phyloP scores from a whole-genome alignment of 2,888 invertebrate genomes.

The Cistogaster globosa region DNA sequence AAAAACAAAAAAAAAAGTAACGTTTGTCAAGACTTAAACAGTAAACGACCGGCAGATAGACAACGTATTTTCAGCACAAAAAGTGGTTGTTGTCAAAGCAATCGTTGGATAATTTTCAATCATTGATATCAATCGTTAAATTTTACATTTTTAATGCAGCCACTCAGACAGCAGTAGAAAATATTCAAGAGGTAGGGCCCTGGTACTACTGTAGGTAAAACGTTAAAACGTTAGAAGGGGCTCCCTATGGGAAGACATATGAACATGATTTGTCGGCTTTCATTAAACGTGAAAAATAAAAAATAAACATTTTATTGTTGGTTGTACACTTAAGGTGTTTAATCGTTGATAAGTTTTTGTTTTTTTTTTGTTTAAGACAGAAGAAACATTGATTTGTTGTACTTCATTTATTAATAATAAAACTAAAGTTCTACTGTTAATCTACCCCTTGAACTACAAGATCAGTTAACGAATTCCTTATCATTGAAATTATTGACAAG shows the following conservation, averaged over 20 bases:
- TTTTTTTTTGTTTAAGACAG: slow-evolving; percentile 49
- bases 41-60: slow-evolving; percentile 18
- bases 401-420: slow-evolving; percentile 12
- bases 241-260: slow-evolving; percentile 30
- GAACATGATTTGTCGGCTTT: slow-evolving; percentile 74
- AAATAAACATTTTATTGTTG: slow-evolving; percentile 18
- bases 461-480: slow-evolving; percentile 37
- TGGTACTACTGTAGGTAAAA: too few relatives aligned
- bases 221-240: slow-evolving; percentile 2
- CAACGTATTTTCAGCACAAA: slow-evolving; percentile 59
- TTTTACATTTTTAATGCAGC: slow-evolving; percentile 77
- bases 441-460: slow-evolving; percentile 21
- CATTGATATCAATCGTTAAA: slow-evolving; percentile 81
- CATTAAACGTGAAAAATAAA: slow-evolving; percentile 40
- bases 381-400: slow-evolving; percentile 43
- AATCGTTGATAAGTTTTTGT: slow-evolving; percentile 57
- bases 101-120: slow-evolving; percentile 80
- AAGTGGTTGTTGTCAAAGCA: slow-evolving; percentile 74
- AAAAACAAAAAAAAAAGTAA: background rate
- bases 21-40: slow-evolving; percentile 11
- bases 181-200: slow-evolving; percentile 15
- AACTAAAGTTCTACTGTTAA: background rate
- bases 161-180: slow-evolving; percentile 5
- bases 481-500: slow-evolving; percentile 33
- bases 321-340: slow-evolving; percentile 74